Percentiles rank a stretch among this genome's conserved stretches.
phyloP scores from a whole-genome alignment of 2,113 vertebrate genomes.

The Melanerpes aurifrons region DNA sequence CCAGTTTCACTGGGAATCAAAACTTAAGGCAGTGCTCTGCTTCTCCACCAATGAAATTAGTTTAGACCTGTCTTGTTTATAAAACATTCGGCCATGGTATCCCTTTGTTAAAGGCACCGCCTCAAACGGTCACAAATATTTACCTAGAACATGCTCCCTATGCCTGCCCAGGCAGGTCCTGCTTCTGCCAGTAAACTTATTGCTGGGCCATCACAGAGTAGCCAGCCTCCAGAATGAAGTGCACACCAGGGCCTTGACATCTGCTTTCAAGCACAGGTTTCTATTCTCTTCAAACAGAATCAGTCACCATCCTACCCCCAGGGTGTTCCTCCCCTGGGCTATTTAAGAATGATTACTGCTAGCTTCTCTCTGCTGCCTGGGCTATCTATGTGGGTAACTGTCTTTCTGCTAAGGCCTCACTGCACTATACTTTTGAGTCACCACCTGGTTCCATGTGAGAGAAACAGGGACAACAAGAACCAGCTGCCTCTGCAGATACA shows the following conservation, averaged over 20 bases:
- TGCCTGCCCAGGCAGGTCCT: not conserved
- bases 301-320: not conserved
- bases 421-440: not conserved
- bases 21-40: too few relatives aligned
- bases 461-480: fast-evolving
- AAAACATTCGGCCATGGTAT: too few relatives aligned
- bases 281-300: not conserved
- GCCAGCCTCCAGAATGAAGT: not conserved
- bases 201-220: not conserved
- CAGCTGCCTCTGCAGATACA: not conserved
- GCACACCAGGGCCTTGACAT: not conserved
- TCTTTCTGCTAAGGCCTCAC: not conserved
- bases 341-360: fast-evolving
- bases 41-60: too few relatives aligned
- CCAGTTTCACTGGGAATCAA: too few relatives aligned
- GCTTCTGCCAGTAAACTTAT: not conserved
- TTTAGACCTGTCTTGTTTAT: too few relatives aligned
- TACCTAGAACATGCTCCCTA: not conserved
- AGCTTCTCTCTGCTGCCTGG: not conserved
- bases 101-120: too few relatives aligned
- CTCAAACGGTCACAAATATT: not conserved
- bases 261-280: constrained; percentile 34
- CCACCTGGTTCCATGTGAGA: not conserved
- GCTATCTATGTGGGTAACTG: not conserved
- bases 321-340: not conserved